phyloP scores from a whole-genome alignment of 2,888 invertebrate genomes.

The Palloptera scutellata region DNA sequence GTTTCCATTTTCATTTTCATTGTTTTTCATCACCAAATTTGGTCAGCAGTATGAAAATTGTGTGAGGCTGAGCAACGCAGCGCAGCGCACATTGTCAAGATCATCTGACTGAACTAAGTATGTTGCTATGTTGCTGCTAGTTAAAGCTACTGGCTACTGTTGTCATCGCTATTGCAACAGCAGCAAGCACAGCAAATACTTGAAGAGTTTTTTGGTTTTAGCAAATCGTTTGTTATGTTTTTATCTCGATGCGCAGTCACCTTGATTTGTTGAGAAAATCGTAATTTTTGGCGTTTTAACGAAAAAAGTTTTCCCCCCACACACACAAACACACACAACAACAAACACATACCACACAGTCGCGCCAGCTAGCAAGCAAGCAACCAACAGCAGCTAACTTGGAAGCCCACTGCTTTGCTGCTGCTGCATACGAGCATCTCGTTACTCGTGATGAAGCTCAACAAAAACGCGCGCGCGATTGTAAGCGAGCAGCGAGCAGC shows the following conservation, averaged over 20 bases:
- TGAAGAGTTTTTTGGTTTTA: slow-evolving; percentile 28
- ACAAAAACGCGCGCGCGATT: neutral
- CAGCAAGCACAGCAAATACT: slow-evolving; percentile 14
- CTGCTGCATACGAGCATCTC: too few relatives aligned
- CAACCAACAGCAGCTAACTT: too few relatives aligned
- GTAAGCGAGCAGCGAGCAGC: neutral
- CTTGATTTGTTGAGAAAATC: slow-evolving; percentile 62
- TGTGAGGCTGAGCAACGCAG: neutral
- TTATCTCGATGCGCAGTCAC: slow-evolving; percentile 62
- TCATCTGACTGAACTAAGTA: neutral
- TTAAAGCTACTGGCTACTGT: neutral
- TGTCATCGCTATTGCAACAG: slow-evolving; percentile 3
- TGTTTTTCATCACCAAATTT: slow-evolving; percentile 5
- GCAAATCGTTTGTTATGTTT: slow-evolving; percentile 61
- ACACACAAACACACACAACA: neutral
- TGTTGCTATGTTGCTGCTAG: neutral
- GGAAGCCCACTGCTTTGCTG: too few relatives aligned
- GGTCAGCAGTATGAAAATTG: slow-evolving; percentile 7
- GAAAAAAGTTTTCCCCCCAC: slow-evolving; percentile 28
- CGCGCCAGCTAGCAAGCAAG: too few relatives aligned
- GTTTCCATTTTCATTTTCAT: neutral
- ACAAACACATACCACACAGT: too few relatives aligned
- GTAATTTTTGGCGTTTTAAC: slow-evolving; percentile 56
- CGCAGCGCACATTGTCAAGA: neutral
- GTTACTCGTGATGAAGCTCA: too few relatives aligned